Evolutionary conservation across 2,797 vertebrate species (phyloP).

Genomic region (Amblyopsis hoosieri): DNA sequence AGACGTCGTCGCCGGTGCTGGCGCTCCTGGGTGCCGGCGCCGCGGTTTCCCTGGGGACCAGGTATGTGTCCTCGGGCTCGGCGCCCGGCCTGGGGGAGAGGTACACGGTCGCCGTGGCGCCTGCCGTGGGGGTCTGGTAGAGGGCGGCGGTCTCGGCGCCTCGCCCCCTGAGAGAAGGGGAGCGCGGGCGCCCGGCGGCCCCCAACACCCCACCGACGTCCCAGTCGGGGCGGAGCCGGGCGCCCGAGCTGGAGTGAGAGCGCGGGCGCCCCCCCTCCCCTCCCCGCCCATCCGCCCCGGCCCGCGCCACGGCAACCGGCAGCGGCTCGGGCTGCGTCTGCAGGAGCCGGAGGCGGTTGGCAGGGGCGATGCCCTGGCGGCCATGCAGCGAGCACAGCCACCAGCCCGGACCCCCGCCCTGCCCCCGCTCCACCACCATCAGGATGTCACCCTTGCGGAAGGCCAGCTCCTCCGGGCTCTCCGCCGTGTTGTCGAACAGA

Average conservation of each 20-base stretch:
- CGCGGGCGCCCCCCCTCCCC: conserved; percentile 68
- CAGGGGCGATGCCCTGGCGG: conserved; percentile 89
- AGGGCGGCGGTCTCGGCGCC: conserved; percentile 67
- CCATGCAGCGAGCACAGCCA: conserved; percentile 92
- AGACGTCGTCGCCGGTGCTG: conserved; percentile 71
- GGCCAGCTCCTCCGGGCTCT: conserved; percentile 90
- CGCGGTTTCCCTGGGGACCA: conserved; percentile 72
- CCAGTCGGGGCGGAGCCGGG: conserved; percentile 77
- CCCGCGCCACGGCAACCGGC: conserved; percentile 46
- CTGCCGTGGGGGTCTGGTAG: conserved; percentile 72
- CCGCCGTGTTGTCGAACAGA: conserved; percentile 90
- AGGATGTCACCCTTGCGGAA: conserved; percentile 91
- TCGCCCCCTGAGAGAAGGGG: conserved; percentile 75
- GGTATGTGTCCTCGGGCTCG: conserved; percentile 71
- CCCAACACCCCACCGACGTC: conserved; percentile 47
- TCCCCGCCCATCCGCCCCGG: conserved; percentile 63
- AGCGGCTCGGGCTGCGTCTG: conserved; percentile 61
- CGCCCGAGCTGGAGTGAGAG: conserved; percentile 77
- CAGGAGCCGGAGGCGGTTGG: conserved; percentile 88
- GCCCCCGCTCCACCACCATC: conserved; percentile 87
- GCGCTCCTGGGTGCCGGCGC: conserved; percentile 63
- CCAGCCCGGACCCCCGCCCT: conserved; percentile 82
- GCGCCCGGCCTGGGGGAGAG: conserved; percentile 66
- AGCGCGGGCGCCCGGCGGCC: conserved; percentile 69
- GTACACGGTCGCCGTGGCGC: conserved; percentile 74